A percentile compares a stretch with the other conserved stretches of the same genome.
phyloP scores from a whole-genome alignment of 2,888 invertebrate species.

The Nomada goodeniana region DNA sequence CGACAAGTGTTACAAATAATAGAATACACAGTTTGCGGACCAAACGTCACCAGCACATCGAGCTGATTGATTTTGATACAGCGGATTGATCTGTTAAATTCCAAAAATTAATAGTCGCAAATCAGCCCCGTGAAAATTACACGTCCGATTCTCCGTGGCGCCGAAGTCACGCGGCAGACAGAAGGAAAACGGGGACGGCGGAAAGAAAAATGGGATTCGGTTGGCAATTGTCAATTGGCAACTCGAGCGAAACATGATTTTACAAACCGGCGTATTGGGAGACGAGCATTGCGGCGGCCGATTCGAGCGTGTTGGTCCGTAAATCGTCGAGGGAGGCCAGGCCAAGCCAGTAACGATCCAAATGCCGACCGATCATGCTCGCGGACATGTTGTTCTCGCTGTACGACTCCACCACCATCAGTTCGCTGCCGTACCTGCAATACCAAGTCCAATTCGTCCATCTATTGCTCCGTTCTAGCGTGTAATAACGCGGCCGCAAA shows the following conservation, averaged over 20 bases:
- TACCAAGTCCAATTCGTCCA: slow-evolving; percentile 33
- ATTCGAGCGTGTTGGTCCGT: slow-evolving; percentile 97
- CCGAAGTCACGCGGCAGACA: neutral
- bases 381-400: slow-evolving; percentile 96
- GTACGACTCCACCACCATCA: slow-evolving; percentile 96
- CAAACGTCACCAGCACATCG: too few species aligned
- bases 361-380: slow-evolving; percentile 89
- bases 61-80: too few species aligned
- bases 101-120: too few species aligned
- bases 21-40: too few species aligned
- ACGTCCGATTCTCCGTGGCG: neutral
- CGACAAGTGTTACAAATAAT: too few species aligned
- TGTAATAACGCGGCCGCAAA: slow-evolving; percentile 28
- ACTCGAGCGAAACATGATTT: slow-evolving; percentile 32
- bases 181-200: too few species aligned
- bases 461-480: slow-evolving; percentile 25
- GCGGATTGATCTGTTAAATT: too few species aligned
- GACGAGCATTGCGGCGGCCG: slow-evolving; percentile 94
- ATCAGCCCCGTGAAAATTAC: neutral
- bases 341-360: slow-evolving; percentile 95
- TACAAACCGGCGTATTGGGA: slow-evolving; percentile 94
- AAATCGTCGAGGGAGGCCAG: slow-evolving; percentile 96
- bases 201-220: neutral
- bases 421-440: slow-evolving; percentile 95
- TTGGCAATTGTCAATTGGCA: neutral